Evolutionary conservation across 2,113 vertebrate species (phyloP).

Genomic region (Nyctereutes procyonoides): DNA sequence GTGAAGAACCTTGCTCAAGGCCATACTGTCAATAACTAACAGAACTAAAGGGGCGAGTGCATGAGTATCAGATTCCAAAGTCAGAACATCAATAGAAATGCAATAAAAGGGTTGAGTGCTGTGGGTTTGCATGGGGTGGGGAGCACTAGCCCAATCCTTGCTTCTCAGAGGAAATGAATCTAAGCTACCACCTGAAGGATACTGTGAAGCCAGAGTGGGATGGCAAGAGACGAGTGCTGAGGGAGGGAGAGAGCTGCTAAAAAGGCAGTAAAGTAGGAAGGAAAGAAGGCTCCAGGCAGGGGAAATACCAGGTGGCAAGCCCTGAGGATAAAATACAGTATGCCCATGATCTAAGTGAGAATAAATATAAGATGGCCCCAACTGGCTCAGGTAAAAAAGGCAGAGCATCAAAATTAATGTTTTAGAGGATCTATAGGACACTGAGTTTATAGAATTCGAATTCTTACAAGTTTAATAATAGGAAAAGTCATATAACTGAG

Average conservation of each 20-base stretch:
- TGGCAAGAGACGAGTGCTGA: background rate
- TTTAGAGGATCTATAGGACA: background rate
- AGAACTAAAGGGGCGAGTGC: background rate
- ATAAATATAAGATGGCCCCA: no score
- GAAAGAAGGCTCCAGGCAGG: background rate
- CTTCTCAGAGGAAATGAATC: background rate
- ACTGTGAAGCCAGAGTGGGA: background rate
- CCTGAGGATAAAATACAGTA: background rate
- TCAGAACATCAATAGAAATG: background rate
- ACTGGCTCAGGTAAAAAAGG: background rate
- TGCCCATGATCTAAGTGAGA: background rate
- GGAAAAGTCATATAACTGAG: background rate
- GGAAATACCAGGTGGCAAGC: background rate
- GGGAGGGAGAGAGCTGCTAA: no score
- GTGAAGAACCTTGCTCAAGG: background rate
- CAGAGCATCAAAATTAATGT: background rate
- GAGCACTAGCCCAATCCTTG: background rate
- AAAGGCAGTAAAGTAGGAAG: background rate
- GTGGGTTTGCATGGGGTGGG: accelerated
- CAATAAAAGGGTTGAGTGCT: accelerated
- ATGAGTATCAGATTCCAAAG: background rate
- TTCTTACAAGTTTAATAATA: background rate
- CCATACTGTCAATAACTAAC: background rate
- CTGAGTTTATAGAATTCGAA: background rate
- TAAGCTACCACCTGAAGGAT: background rate